Percentiles rank a stretch among this genome's conserved stretches.
Conservation (phyloP, 2,797 vertebrate genomes). For the Pipistrellus pygmaeus region DNA sequence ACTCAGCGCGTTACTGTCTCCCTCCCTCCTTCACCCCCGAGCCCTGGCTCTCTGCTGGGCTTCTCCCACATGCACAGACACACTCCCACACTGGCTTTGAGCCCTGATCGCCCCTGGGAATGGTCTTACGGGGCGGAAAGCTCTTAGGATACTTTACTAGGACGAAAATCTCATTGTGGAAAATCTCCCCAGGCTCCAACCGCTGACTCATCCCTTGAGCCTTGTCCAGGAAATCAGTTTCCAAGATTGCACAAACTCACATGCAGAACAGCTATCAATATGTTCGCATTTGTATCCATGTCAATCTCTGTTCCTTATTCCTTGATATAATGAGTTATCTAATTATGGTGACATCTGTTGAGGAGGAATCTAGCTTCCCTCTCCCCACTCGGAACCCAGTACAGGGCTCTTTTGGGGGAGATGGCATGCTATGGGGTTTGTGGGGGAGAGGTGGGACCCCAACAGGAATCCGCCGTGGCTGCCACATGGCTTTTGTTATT, state of each 20-base stretch:
- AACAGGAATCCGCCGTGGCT: neutral
- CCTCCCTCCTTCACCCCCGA: neutral
- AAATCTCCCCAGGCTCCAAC: conserved; percentile 83
- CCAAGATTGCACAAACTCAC: conserved; percentile 80
- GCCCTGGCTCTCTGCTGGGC: neutral
- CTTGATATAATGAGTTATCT: conserved; percentile 88
- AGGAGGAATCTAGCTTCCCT: conserved; percentile 80
- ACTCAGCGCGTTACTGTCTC: neutral
- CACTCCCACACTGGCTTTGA: conserved; percentile 6
- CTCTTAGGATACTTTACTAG: conserved; percentile 75
- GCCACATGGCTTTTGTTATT: conserved; percentile 70
- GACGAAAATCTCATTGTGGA: conserved; percentile 83
- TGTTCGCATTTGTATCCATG: conserved; percentile 86
- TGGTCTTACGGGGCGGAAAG: conserved; percentile 63
- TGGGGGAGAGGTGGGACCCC: conserved; percentile 54
- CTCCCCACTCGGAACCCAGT: conserved; percentile 72
- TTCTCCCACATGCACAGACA: neutral
- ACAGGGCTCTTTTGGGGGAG: conserved; percentile 70
- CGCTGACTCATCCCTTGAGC: conserved; percentile 75
- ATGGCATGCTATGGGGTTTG: conserved; percentile 46
- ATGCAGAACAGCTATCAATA: conserved; percentile 85
- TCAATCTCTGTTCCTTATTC: conserved; percentile 87
- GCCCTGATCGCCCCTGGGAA: conserved; percentile 42
- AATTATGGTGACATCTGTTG: conserved; percentile 87
- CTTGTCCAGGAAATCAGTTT: conserved; percentile 79